Conservation (phyloP, 1,140 invertebrate species). For the Aphelenchoides fujianensis region DNA sequence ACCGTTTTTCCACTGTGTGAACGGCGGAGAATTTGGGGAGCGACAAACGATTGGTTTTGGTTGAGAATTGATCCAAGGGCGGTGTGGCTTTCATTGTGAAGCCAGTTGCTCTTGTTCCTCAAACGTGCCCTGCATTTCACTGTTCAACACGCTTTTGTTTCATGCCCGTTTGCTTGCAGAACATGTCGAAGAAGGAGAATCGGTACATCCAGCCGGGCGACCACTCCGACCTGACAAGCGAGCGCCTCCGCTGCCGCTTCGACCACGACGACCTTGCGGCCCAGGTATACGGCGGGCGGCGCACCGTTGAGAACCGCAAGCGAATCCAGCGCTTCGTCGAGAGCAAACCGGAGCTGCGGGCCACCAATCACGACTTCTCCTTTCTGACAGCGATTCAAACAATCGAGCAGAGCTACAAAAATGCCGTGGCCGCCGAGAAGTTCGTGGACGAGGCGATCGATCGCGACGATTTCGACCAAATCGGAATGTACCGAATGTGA, state of each 20-base stretch:
- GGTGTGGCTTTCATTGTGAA: no score
- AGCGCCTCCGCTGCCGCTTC: neutral
- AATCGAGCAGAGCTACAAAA: slow-evolving; percentile 12
- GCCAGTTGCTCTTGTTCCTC: no score
- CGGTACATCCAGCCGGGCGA: neutral
- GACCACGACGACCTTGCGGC: neutral
- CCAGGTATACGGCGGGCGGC: neutral
- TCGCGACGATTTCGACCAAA: slow-evolving; percentile 15
- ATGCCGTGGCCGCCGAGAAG: slow-evolving; percentile 67
- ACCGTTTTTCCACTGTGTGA: no score
- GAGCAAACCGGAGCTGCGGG: neutral
- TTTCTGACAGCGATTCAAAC: neutral
- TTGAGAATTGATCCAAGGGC: no score
- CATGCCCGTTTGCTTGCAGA: no score
- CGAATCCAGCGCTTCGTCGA: slow-evolving; percentile 11
- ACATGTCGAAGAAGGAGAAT: neutral
- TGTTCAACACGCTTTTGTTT: no score
- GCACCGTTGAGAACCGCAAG: slow-evolving; percentile 11
- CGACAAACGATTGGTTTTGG: no score
- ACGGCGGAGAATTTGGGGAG: no score
- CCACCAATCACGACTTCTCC: neutral
- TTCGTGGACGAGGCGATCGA: neutral
- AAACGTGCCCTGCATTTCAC: no score
- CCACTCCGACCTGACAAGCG: neutral
- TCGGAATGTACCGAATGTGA: slow-evolving; percentile 3